Evolutionary conservation across 1,140 invertebrate species (phyloP).

Genomic region (Octopus sinensis): DNA sequence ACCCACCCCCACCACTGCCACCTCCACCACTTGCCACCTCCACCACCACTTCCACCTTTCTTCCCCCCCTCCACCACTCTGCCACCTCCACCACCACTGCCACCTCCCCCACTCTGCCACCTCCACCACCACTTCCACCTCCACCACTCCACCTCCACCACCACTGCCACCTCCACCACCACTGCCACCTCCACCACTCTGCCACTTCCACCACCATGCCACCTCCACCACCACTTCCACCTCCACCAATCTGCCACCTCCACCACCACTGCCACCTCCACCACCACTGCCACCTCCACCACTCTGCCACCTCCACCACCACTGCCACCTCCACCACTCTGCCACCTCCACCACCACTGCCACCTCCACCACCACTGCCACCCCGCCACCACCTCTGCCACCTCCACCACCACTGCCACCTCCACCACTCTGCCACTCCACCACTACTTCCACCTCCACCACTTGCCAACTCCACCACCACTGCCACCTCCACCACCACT

Average conservation of each 20-base stretch:
- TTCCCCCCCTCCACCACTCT: constrained; percentile 13
- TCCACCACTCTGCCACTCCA: too few species aligned
- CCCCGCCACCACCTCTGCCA: neutral
- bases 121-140: too few species aligned
- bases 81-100: too few species aligned
- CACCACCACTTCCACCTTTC: neutral
- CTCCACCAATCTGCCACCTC: too few species aligned
- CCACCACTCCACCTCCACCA: constrained; percentile 7
- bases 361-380: constrained; percentile 18
- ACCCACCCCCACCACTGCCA: too few species aligned
- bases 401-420: neutral
- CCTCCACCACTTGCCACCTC: too few species aligned
- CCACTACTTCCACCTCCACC: constrained; percentile 75
- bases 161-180: constrained; percentile 10
- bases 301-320: too few species aligned
- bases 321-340: too few species aligned
- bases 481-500: neutral
- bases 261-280: neutral
- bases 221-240: constrained; percentile 2
- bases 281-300: too few species aligned
- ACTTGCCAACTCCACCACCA: neutral
- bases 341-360: constrained; percentile 61
- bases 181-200: constrained; percentile 17
- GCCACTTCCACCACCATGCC: neutral
- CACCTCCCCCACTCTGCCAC: constrained; percentile 14